Base-by-base conservation (phyloP, 2,888 invertebrate genomes). In the Diadegma fenestrale region DNA sequence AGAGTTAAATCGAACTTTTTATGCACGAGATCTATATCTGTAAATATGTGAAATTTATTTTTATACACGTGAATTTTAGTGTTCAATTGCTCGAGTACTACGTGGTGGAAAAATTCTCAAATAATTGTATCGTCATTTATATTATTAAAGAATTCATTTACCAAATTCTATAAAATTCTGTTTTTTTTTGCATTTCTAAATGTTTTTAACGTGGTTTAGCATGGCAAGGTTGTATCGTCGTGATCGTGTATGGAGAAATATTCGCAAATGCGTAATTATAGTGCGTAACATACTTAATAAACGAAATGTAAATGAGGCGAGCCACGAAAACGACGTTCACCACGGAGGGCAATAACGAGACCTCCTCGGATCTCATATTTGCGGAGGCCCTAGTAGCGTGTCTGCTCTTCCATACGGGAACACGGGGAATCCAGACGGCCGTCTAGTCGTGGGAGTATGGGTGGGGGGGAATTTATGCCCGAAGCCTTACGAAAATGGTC, bases 401-500 rank as follows among this genome's bases (percentile, higher is more conserved):
- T 51, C 69, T n/a, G n/a, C n/a, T 43, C 37, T 51, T 45, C 26
- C 37, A 19, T 37, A n/a, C 51, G 7, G 19, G 19, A 48, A 33
- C 30, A 58, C 58, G 14, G 22, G 22, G 54, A 54, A 26, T 43
- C n/a, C 43, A 45, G 17, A 12, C 45, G 68, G 48, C 37, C 45
- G 58, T 58, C 48, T 73, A 68, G 75, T 43, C 61, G 75, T 30
- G 63, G 69, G 37, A 17, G 76, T 33, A 14, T 41, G 4, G 37
- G 51, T 19, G 61, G 68, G 71, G 48, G 26, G 37, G 54, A 14
- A 48, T 54, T 45, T n/a, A n/a, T 30, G 14, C 22, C 58, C 85
- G 85, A 86, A 87, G 85, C 80, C 51, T 81, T 41, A 80, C 90
- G 90, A 88, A 64, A n/a, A 33, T 10, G 64, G 54, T 87, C 92